These are phyloP conservation scores for Volucella bombylans DNA, from an alignment of 2,888 invertebrate genomes.

Conservation along the genomic window DNA sequence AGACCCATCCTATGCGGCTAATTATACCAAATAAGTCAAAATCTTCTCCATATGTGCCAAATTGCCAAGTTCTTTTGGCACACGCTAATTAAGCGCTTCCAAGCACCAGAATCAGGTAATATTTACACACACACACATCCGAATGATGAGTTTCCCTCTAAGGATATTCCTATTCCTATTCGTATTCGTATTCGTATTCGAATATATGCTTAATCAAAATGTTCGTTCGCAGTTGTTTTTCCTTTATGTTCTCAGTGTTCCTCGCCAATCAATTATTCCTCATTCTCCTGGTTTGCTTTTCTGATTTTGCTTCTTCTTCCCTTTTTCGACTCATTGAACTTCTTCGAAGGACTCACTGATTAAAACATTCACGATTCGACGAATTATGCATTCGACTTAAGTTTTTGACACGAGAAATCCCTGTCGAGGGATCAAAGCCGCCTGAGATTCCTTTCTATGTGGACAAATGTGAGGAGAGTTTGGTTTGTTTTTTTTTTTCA, in stretches of 20 bases:
- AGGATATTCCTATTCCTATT: conserved; percentile 46
- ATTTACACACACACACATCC: conserved; percentile 4
- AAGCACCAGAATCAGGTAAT: conserved; percentile 64
- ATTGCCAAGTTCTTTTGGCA: conserved; percentile 46
- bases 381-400: conserved; percentile 74
- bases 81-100: conserved; percentile 66
- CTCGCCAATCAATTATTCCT: conserved; percentile 65
- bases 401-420: conserved; percentile 72
- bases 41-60: conserved; percentile 51
- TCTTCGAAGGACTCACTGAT: conserved; percentile 38
- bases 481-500: conserved; percentile 4
- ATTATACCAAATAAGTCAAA: conserved; percentile 63
- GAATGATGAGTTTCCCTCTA: conserved; percentile 65
- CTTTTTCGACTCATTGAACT: not conserved
- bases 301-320: not conserved
- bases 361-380: conserved; percentile 68
- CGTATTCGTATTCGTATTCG: too few species aligned
- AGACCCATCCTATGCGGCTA: conserved; percentile 22
- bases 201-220: conserved; percentile 55
- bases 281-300: not conserved
- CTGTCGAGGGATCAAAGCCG: conserved; percentile 66
- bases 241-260: not conserved
- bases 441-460: conserved; percentile 58
- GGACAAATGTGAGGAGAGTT: conserved; percentile 37
- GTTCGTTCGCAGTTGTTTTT: conserved; percentile 23